These are phyloP conservation scores for Triplophysa tibetana DNA, from an alignment of 2,113 vertebrate genomes.

Conservation along the genomic window DNA sequence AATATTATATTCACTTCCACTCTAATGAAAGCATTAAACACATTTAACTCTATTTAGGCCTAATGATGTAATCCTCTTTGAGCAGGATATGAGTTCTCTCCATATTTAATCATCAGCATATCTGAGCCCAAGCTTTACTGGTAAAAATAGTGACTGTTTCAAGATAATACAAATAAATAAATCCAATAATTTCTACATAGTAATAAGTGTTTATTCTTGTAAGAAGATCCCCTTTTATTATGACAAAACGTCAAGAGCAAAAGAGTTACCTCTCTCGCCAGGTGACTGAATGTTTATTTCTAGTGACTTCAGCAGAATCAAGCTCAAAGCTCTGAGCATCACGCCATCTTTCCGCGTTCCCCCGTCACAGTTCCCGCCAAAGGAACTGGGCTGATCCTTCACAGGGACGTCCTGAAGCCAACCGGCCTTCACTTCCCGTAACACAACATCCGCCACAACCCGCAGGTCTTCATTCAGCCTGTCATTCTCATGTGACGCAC, in stretches of 20 bases:
- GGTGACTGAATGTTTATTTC: slow-evolving; percentile 75
- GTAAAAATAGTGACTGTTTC: too few relatives aligned
- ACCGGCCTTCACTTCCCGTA: slow-evolving; percentile 66
- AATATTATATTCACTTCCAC: too few relatives aligned
- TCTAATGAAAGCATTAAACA: too few relatives aligned
- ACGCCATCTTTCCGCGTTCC: slow-evolving; percentile 70
- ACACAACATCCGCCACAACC: slow-evolving; percentile 66
- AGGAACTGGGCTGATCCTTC: slow-evolving; percentile 65
- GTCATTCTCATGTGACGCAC: background rate
- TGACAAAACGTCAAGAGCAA: background rate
- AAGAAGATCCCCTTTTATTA: too few relatives aligned
- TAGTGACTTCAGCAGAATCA: slow-evolving; percentile 84
- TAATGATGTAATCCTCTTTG: too few relatives aligned
- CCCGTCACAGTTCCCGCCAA: slow-evolving; percentile 71
- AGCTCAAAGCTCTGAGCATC: slow-evolving; percentile 79
- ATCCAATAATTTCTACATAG: too few relatives aligned
- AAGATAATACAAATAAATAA: too few relatives aligned
- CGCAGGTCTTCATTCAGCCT: slow-evolving; percentile 62
- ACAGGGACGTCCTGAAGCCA: slow-evolving; percentile 75
- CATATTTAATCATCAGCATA: too few relatives aligned
- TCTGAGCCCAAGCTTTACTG: too few relatives aligned
- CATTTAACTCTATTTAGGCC: too few relatives aligned
- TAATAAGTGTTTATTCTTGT: too few relatives aligned
- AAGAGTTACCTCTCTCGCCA: slow-evolving; percentile 52
- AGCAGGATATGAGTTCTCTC: too few relatives aligned